These are phyloP conservation scores for Dioctria rufipes DNA, from an alignment of 2,888 invertebrate genomes.

Conservation along the genomic window DNA sequence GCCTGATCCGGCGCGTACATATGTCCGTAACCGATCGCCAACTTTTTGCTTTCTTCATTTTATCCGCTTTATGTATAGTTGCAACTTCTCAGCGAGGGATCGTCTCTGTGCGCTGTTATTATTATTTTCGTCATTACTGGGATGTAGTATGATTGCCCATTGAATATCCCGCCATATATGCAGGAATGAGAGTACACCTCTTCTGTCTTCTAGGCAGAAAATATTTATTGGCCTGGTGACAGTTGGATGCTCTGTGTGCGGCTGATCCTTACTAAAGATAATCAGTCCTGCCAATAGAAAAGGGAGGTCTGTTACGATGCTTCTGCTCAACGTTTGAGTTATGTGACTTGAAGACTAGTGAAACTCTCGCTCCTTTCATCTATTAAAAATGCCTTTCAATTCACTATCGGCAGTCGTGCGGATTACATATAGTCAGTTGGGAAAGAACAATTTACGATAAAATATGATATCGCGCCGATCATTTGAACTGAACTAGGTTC, in stretches of 20 bases:
- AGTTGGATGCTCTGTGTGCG: constrained; percentile 54
- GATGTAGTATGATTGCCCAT: constrained; percentile 28
- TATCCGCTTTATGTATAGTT: background rate
- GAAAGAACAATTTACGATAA: constrained; percentile 51
- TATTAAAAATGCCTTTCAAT: constrained; percentile 32
- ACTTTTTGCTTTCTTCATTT: constrained; percentile 12
- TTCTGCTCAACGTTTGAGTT: constrained; percentile 42
- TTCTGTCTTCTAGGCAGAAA: constrained; percentile 47
- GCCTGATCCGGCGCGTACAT: constrained; percentile 9
- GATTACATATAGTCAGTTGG: constrained; percentile 30
- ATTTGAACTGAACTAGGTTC: constrained; percentile 47
- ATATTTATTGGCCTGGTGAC: constrained; percentile 55
- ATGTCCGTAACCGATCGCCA: constrained; percentile 14
- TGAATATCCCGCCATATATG: constrained; percentile 20
- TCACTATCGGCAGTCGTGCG: constrained; percentile 39
- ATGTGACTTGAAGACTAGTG: constrained; percentile 34
- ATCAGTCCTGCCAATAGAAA: constrained; percentile 50
- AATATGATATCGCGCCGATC: constrained; percentile 54
- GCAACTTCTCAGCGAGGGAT: background rate
- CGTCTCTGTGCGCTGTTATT: constrained; percentile 27
- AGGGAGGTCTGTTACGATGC: constrained; percentile 34
- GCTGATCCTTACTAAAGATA: constrained; percentile 52
- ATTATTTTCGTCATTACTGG: constrained; percentile 47
- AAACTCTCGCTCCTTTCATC: constrained; percentile 33
- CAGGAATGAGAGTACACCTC: constrained; percentile 31